Evolutionary conservation across 2,113 vertebrate genomes (phyloP), one percentile per base, ranked within the genome.

Genomic region (Helogale parvula): DNA sequence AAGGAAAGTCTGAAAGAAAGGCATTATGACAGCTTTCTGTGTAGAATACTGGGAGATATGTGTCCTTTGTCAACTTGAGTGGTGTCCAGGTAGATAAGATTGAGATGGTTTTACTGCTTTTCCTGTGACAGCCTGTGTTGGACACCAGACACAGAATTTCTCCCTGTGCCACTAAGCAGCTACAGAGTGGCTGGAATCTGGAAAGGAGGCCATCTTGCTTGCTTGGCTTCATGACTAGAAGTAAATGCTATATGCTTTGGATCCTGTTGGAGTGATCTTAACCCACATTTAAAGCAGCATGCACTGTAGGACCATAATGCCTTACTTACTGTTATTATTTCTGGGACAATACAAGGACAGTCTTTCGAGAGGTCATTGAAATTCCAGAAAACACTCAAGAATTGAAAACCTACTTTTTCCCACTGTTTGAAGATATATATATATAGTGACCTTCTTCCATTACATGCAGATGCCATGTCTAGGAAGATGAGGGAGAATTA

Each of bases 1-100:
- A 60, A 27, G 45, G 50, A 14, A 89, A 60, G 71, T 17, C 7
- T 25, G n/a, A 54, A 66, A 76, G 13, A 86, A 63, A 80, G 50
- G 17, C 17, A 12, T 16, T 19, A 4, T 45, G 38, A 57, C 4
- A 2, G 5, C 7, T 57, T 3, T 13, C 13, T 60, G 0, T 23
- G 2, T 33, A 38, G 7, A 12, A 17, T 3, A 5, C 41, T 29
- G 8, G 29, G 41, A 80, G 0, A 83, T 12, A 5, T 27, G 15
- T 88, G 63, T n/a, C 19, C 91, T 52, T n/a, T 27, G 15, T 80
- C 33, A 38, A 4, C 10, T 10, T 52, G 45, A 54, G 31, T 80
- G 47, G 57, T 90, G 12, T 66, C 14, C 45, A 52, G 38, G 31
- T 21, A 38, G 17, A 4, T 17, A 14, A 52, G 23, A 50, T 10